phyloP scores from a whole-genome alignment of 2,113 vertebrate genomes.

The Empidonax alnorum region DNA sequence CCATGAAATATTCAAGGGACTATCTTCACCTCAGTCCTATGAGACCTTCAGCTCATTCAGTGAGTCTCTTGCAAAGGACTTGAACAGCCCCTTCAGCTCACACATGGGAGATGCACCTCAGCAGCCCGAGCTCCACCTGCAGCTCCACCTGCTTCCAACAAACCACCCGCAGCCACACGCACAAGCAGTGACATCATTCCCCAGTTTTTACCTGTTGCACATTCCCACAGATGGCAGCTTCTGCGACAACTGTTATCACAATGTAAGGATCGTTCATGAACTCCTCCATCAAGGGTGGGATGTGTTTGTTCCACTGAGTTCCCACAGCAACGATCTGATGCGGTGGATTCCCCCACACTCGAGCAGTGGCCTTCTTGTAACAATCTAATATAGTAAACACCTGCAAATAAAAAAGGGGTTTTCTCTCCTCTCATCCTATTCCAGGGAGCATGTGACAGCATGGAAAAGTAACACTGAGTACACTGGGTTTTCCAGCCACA shows the following conservation, averaged over 20 bases:
- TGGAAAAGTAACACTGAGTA: neutral
- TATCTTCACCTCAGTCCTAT: neutral
- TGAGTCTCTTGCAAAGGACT: neutral
- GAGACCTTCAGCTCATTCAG: neutral
- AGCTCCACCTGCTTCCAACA: neutral
- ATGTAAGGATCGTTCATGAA: constrained; percentile 83
- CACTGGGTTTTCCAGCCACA: neutral
- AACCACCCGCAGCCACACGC: neutral
- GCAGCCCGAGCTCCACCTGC: neutral
- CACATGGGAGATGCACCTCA: neutral
- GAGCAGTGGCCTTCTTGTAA: constrained; percentile 77
- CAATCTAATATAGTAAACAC: constrained; percentile 80
- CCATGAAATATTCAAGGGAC: neutral
- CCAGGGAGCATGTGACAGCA: neutral
- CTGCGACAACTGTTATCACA: constrained; percentile 81
- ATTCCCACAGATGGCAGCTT: constrained; percentile 86
- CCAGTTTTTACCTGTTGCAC: constrained; percentile 85
- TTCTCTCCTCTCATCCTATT: neutral
- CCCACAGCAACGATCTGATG: constrained; percentile 85
- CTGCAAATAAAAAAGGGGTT: constrained; percentile 60
- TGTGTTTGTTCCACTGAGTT: constrained; percentile 77
- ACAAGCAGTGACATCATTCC: neutral
- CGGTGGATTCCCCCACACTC: constrained; percentile 6
- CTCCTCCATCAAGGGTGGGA: constrained; percentile 74
- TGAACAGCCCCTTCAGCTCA: neutral